Evolutionary conservation across 2,888 invertebrate genomes (phyloP).

Genomic region (Dynastes maya): DNA sequence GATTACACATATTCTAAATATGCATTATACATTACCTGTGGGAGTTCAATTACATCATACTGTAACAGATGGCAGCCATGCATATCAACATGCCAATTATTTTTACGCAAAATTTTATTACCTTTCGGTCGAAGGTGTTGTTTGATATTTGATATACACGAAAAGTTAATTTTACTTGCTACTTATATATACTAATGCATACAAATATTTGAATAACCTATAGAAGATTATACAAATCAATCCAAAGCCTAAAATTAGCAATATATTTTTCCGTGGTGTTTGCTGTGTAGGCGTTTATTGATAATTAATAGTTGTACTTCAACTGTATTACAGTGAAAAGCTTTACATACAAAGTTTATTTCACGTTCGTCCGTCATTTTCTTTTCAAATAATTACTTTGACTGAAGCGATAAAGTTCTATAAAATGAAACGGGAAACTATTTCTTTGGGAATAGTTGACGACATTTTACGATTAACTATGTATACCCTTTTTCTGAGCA

Average conservation of each 20-base stretch:
- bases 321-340: too few species aligned
- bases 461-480: not conserved
- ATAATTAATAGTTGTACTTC: too few species aligned
- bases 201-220: too few species aligned
- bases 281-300: too few species aligned
- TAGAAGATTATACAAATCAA: too few species aligned
- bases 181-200: too few species aligned
- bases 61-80: not conserved
- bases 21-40: constrained; percentile 26
- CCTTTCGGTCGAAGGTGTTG: too few species aligned
- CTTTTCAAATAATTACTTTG: not conserved
- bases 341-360: not conserved
- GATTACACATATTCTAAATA: constrained; percentile 15
- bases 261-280: too few species aligned
- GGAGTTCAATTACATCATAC: constrained; percentile 18
- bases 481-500: not conserved
- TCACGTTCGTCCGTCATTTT: not conserved
- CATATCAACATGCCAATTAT: constrained; percentile 13
- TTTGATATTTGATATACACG: too few species aligned
- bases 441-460: not conserved
- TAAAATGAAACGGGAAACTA: not conserved
- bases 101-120: not conserved
- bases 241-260: too few species aligned
- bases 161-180: too few species aligned
- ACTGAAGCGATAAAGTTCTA: not conserved